Base-by-base conservation (phyloP, 2,113 vertebrate genomes). In the Phocoena sinus region DNA sequence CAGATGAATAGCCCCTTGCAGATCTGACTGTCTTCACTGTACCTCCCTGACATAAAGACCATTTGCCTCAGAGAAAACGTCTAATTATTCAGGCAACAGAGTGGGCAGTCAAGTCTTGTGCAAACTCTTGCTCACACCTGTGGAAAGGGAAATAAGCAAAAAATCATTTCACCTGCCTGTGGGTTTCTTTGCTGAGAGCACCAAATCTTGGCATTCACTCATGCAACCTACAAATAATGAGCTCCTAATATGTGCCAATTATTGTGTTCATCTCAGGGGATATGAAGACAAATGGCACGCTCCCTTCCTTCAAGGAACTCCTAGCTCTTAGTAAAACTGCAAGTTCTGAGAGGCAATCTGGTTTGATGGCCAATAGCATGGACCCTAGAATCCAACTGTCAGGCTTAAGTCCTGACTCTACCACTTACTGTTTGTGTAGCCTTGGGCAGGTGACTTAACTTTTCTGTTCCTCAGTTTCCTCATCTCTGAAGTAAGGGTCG, bases 381-480 rank as follows among this genome's bases (percentile, higher is more conserved):
- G 36, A 20, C 10, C 60, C 44, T 85, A 90, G 56, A 90, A 96
- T 82, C 33, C 58, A 92, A 77, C 25, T 68, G 18, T 11, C 28
- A 26, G 21, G 2, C 33, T 86, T 71, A 77, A 38, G 36, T 62
- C 41, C 41, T 76, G 26, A 68, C 62, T 90, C 47, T 4, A 80
- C 15, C 60, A 92, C 44, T 77, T 91, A 67, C 14, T 91, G 38
- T 28, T 47, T 84, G 50, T 73, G 60, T 85, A 38, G 70, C 36
- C 18, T 77, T 76, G 36, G 62, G 44, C 38, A 86, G 0, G 14
- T 58, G 70, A 68, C 33, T 80, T 65, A 71, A 83, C 4, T 28
- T 87, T 92, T 92, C 38, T 87, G 62, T 62, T 91, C 25, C 8
- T 95, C 31, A 56, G n/a, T 95, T 82, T 96, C 33, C 60, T 86